Base-by-base conservation (phyloP, 2,113 vertebrate species). In the Cavia porcellus region DNA sequence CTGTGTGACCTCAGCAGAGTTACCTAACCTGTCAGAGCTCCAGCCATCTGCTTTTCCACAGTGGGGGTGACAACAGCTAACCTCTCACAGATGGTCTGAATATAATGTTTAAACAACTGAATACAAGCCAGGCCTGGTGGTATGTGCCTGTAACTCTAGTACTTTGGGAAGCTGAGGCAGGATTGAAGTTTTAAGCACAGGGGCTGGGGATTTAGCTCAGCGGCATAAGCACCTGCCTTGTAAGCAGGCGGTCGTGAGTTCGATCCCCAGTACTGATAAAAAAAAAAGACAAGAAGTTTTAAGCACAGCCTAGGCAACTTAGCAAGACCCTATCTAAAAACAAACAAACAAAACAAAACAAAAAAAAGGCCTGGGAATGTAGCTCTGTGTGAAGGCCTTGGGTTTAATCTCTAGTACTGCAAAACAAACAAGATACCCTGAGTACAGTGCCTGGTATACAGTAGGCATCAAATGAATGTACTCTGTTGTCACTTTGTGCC, bases 1-100 rank as follows among this genome's bases (percentile, higher is more conserved):
- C 86, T 77, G 2, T 82, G 89, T 87, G 92, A 66, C 32, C 47
- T 91, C 57, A 79, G 47, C 25, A 72, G 80, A 93, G 62, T 93
- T 42, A 35, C n/a, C 35, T 25, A 57, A 80, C 28, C 28, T n/a
- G 25, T 55, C 42, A 42, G 93, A 62, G 86, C 64, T 50, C 77
- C 35, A 11, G 35, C 20, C 20, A 25, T 45, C 35, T 83, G 92
- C 75, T 68, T 94, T 89, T 72, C 70, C 45, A 81, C 81, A 95
- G 61, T 75, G 88, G 62, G 50, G n/a, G 42, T 7, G 25, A 52
- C 24, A 30, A n/a, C 22, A 85, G 90, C 38, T 24, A n/a, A 9
- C 68, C 32, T 81, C 35, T 32, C 15, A 22, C 50, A 3, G 59
- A 3, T 17, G 50, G 70, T 52, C 45, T 47, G 30, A 75, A 38